Evolutionary conservation across 2,797 vertebrate genomes (phyloP), one percentile per base, ranked within the genome.

Genomic region (Gephyroberyx darwinii): DNA sequence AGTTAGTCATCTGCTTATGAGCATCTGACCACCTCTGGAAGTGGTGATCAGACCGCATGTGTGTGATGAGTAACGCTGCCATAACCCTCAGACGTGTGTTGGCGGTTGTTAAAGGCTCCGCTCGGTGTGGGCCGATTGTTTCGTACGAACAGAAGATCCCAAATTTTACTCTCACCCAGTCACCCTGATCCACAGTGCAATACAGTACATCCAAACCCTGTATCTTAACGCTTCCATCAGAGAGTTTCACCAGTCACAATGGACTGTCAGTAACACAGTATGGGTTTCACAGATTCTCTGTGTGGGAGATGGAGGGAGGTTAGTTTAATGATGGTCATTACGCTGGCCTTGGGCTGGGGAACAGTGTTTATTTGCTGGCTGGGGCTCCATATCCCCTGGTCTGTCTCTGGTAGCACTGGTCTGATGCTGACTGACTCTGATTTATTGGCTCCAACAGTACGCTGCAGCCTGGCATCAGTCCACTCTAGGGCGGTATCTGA

Each of bases 301-400:
- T 69, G 90, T 83, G 82, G 86, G 84, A 78, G 84, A 81, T 71
- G 76, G 75, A 82, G 75, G 79, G 66, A 82, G 70, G 75, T 80
- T 81, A 55, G 80, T 84, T 80, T 92, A 92, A 90, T 91, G 87
- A 89, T 79, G 90, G 89, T 87, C 88, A 89, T 93, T 91, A 91
- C 13, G 65, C 66, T 51, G 89, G 81, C 91, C 90, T 89, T 87
- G 88, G 74, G 85, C 78, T 83, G 58, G 61, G 75, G 68, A 75
- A 84, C 74, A 62, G 84, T 91, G 92, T 92, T 92, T 91, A 88
- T 92, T 90, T 90, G 82, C 85, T 89, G 90, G 87, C 89, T 82
- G 22, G 69, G 74, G 48, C 78, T 84, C 66, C 71, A 75, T 62
- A 87, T 88, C 82, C 88, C 79, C 77, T 80, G 91, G 84, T 90